phyloP scores from a whole-genome alignment of 1,140 invertebrate species.

The Dendrolimus kikuchii region DNA sequence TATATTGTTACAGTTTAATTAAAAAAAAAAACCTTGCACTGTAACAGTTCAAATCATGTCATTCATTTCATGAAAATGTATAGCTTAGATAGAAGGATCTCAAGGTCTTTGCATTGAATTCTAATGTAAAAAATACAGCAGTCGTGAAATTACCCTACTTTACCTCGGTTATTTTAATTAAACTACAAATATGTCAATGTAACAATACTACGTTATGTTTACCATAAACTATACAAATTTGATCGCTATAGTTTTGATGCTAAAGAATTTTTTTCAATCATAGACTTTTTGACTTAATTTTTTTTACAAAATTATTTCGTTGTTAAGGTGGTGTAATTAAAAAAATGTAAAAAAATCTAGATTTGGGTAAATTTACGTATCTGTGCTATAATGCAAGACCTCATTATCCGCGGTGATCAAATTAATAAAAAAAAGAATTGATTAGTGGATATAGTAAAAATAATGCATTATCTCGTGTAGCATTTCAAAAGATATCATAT shows the following conservation, averaged over 20 bases:
- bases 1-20: background rate
- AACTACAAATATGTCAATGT: no score
- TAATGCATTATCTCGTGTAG: conserved; percentile 65
- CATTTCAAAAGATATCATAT: conserved; percentile 70
- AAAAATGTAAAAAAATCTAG: no score
- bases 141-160: conserved; percentile 11
- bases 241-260: no score
- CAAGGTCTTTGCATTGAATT: conserved; percentile 5
- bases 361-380: background rate
- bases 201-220: no score
- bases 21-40: conserved; percentile 15
- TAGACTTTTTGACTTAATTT: no score
- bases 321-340: no score
- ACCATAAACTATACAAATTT: no score
- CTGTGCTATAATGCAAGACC: background rate
- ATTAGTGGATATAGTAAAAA: conserved; percentile 56
- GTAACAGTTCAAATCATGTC: conserved; percentile 24
- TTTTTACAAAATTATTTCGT: no score
- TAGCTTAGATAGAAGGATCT: conserved; percentile 24
- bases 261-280: no score
- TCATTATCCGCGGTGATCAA: conserved; percentile 40
- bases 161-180: conserved; percentile 11
- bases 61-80: conserved; percentile 19
- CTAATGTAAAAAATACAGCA: no score
- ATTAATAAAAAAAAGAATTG: conserved; percentile 61